phyloP scores from a whole-genome alignment of 2,113 vertebrate genomes.

The Daubentonia madagascariensis region DNA sequence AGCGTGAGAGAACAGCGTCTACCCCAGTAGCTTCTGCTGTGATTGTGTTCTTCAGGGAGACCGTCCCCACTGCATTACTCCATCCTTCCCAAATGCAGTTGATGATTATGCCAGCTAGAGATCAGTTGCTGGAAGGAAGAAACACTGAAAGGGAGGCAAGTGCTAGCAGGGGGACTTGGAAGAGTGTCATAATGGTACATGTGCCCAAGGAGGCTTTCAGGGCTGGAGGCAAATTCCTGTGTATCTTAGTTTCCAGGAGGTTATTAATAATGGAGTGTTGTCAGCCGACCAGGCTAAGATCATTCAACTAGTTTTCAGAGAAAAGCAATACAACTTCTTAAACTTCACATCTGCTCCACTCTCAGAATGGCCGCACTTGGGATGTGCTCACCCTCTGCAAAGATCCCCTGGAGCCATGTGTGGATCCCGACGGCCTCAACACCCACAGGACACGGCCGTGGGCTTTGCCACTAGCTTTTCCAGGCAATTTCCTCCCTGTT shows the following conservation, averaged over 20 bases:
- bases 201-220: constrained; percentile 46
- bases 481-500: background rate
- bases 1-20: background rate
- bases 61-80: background rate
- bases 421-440: background rate
- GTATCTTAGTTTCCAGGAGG: constrained; percentile 11
- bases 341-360: background rate
- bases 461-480: background rate
- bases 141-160: background rate
- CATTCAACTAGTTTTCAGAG: constrained; percentile 30
- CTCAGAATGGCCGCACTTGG: background rate
- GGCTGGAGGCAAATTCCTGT: constrained; percentile 37
- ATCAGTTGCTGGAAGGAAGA: constrained; percentile 31
- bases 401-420: rapidly evolving
- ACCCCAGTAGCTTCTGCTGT: background rate
- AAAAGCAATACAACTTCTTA: constrained; percentile 46
- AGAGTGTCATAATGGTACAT: constrained; percentile 14
- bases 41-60: background rate
- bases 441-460: background rate
- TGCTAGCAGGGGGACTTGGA: constrained; percentile 46
- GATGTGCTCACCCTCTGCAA: background rate
- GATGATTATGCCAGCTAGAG: constrained; percentile 35
- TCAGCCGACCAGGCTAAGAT: constrained; percentile 36
- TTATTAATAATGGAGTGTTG: constrained; percentile 47
- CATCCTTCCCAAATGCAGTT: constrained; percentile 17